Base-by-base conservation (phyloP, 2,888 invertebrate species). In the Dynastes maya region DNA sequence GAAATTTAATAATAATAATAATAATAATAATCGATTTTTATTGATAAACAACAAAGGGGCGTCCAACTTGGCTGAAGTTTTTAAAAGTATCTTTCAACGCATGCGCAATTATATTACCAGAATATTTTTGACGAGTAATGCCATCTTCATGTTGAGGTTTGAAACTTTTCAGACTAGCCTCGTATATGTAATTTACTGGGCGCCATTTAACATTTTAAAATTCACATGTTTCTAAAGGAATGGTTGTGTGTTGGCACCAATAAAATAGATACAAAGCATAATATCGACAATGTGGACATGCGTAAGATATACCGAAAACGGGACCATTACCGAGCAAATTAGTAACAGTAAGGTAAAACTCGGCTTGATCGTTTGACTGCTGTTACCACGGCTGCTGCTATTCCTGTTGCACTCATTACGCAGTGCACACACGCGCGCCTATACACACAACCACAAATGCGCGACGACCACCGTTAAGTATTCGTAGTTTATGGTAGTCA, bases 401-500 rank as follows among this genome's bases (percentile, higher is more conserved):
- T 45, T 67, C 40, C 71, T 40, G 72, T 61, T 74, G 61, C 22
- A 49, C 61, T 74, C 72, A 55, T 71, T 71, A 71, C 71, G 53
- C 53, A 71, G 55, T 37, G 37, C n/a, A 29, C 71, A 16, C 53
- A 49, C 72, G 61, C 61, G 45, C 72, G 63, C 72, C 63, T 61
- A 74, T 40, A 61, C 63, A 61, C 63, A 74, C 63, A 49, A 74
- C 72, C 72, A 61, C 72, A 74, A 74, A 61, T 74, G 72, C 61
- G 61, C 76, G 45, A 55, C 67, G 55, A 76, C 76, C 76, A 68
- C 76, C 76, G 76, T 68, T 76, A 76, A 76, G 76, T 67, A 76
- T 76, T 16, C 67, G 68, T 76, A 76, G 76, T 76, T 76, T 76
- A 76, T 76, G 76, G 76, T 76, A 27, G 45, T 58, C 76, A 76